Conservation (phyloP, 2,888 invertebrate species). For the Vandiemenella viatica region DNA sequence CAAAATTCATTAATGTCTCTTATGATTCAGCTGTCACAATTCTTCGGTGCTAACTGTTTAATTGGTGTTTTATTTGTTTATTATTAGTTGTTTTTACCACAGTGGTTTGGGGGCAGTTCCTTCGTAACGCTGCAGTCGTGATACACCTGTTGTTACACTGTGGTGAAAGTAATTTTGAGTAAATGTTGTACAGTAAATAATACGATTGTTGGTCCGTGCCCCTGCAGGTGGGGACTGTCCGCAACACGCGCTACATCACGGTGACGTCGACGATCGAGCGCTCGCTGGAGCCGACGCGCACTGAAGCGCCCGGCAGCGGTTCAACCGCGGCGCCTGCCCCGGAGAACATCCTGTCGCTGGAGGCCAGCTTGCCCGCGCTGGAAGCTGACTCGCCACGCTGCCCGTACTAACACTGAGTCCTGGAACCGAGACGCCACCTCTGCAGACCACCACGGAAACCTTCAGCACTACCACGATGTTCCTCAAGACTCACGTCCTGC, state of each 20-base stretch:
- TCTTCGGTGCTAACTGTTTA: no score
- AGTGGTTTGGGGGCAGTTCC: no score
- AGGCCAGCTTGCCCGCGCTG: conserved; percentile 47
- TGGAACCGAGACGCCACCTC: conserved; percentile 67
- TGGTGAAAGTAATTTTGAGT: no score
- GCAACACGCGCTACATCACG: conserved; percentile 75
- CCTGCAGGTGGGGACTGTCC: conserved; percentile 75
- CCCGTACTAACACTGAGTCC: conserved; percentile 62
- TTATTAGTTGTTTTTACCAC: no score
- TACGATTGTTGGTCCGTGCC: no score
- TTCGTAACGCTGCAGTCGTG: no score
- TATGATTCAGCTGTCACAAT: no score
- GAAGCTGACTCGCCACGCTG: conserved; percentile 69
- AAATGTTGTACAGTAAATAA: no score
- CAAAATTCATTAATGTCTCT: no score
- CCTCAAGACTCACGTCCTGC: conserved; percentile 76
- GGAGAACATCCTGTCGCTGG: conserved; percentile 55
- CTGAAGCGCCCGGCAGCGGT: conserved; percentile 26
- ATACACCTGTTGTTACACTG: no score
- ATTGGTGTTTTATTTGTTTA: no score
- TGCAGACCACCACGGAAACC: conserved; percentile 79
- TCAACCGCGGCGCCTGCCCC: conserved; percentile 41
- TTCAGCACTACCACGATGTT: conserved; percentile 82
- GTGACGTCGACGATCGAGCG: conserved; percentile 76
- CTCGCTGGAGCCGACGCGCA: conserved; percentile 37